A percentile compares a stretch with the other conserved stretches of the same genome.
phyloP scores from a whole-genome alignment of 2,113 vertebrate genomes.

The Takifugu flavidus region DNA sequence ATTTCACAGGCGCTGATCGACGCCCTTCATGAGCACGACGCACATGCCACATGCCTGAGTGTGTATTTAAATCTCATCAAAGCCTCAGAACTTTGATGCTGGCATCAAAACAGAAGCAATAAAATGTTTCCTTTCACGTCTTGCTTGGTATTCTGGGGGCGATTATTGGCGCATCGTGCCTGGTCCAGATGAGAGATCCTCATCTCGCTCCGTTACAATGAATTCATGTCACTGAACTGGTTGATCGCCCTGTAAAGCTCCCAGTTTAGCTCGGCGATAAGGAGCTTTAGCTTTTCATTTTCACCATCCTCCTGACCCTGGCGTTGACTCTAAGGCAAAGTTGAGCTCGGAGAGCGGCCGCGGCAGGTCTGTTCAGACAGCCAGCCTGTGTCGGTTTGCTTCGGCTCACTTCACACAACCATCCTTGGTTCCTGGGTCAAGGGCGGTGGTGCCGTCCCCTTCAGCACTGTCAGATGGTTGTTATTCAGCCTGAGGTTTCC shows the following conservation, averaged over 20 bases:
- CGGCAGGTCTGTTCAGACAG: constrained; percentile 18
- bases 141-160: constrained; percentile 40
- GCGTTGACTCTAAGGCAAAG: background rate
- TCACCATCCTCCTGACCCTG: constrained; percentile 27
- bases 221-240: constrained; percentile 47
- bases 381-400: constrained; percentile 10
- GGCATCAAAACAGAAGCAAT: constrained; percentile 52
- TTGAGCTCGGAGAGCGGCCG: constrained; percentile 2
- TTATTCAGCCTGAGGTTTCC: constrained; percentile 71
- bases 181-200: constrained; percentile 44
- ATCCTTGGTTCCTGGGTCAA: constrained; percentile 62
- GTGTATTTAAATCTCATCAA: constrained; percentile 60
- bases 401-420: constrained; percentile 40
- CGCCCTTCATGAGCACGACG: constrained; percentile 53
- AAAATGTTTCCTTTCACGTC: constrained; percentile 47
- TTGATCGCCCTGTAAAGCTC: constrained; percentile 43
- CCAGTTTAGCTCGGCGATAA: constrained; percentile 44
- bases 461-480: constrained; percentile 54
- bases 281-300: constrained; percentile 44
- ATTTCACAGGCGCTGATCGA: constrained; percentile 64
- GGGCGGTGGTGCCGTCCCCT: constrained; percentile 51
- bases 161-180: constrained; percentile 16
- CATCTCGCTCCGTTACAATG: constrained; percentile 36
- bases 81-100: constrained; percentile 49
- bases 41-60: constrained; percentile 43